phyloP scores from a whole-genome alignment of 2,797 vertebrate genomes.

The Sebastes flavidus region DNA sequence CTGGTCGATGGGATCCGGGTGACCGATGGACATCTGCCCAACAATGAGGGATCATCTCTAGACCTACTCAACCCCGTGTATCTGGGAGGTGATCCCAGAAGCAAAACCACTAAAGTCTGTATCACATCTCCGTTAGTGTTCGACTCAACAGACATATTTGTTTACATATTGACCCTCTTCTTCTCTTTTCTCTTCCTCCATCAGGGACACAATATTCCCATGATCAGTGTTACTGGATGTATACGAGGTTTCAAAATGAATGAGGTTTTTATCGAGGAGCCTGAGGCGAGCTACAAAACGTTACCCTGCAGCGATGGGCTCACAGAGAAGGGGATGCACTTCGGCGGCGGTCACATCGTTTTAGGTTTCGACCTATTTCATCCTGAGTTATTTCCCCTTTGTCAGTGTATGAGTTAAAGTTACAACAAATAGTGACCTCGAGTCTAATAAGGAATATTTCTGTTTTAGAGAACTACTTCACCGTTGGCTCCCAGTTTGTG shows the following conservation, averaged over 20 bases:
- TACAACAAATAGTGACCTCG: background rate
- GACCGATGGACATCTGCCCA: slow-evolving; percentile 73
- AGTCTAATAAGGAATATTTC: background rate
- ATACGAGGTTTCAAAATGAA: slow-evolving; percentile 85
- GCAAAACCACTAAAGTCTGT: slow-evolving; percentile 50
- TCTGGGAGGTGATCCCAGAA: slow-evolving; percentile 74
- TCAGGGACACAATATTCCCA: slow-evolving; percentile 79
- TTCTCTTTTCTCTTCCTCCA: background rate
- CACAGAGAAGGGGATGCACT: slow-evolving; percentile 82
- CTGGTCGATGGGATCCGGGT: slow-evolving; percentile 85
- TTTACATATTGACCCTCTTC: background rate
- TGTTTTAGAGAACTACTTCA: slow-evolving; percentile 54
- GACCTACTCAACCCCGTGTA: slow-evolving; percentile 75
- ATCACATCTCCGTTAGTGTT: background rate
- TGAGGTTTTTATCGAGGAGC: slow-evolving; percentile 64
- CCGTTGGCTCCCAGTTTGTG: slow-evolving; percentile 43
- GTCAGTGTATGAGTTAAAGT: background rate
- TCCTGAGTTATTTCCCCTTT: background rate
- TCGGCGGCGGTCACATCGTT: slow-evolving; percentile 84
- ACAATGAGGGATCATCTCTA: slow-evolving; percentile 66
- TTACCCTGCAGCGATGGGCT: slow-evolving; percentile 80
- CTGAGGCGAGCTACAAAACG: slow-evolving; percentile 67
- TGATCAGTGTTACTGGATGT: slow-evolving; percentile 84
- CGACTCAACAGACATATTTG: background rate
- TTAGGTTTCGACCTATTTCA: slow-evolving; percentile 74